Conservation (phyloP, 1,140 invertebrate species). For the Pseudomyrmex sp. region DNA sequence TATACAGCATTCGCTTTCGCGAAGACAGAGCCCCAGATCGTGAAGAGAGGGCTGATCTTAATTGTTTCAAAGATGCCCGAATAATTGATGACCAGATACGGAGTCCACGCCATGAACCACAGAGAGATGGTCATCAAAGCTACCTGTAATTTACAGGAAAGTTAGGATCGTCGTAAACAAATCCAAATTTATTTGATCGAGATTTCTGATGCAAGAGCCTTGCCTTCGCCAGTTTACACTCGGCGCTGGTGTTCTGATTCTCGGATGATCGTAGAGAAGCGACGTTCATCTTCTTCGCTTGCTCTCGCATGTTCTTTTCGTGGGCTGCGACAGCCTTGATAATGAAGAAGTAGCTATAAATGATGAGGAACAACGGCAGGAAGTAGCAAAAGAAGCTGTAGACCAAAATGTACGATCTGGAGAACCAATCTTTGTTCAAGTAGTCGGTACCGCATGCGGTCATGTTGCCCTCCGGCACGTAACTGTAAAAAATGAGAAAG, state of each 20-base stretch:
- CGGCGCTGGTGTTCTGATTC: conserved; percentile 88
- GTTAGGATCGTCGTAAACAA: background rate
- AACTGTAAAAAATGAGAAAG: conserved; percentile 83
- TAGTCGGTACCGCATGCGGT: conserved; percentile 95
- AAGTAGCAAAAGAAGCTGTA: conserved; percentile 91
- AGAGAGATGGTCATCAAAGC: conserved; percentile 92
- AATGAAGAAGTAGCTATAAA: conserved; percentile 93
- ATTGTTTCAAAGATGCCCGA: conserved; percentile 89
- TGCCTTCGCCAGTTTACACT: conserved; percentile 91
- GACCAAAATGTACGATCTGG: conserved; percentile 89
- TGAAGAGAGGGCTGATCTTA: conserved; percentile 89
- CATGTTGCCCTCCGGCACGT: conserved; percentile 95
- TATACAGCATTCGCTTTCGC: conserved; percentile 92
- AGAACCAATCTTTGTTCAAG: conserved; percentile 88
- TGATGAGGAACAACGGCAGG: conserved; percentile 89
- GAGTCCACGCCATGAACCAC: conserved; percentile 95
- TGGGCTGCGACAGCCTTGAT: conserved; percentile 92
- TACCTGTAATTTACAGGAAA: conserved; percentile 83
- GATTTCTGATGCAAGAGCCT: background rate
- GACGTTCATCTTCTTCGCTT: conserved; percentile 95
- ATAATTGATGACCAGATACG: conserved; percentile 93
- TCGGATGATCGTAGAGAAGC: conserved; percentile 90
- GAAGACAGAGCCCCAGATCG: conserved; percentile 92
- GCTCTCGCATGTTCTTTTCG: conserved; percentile 92
- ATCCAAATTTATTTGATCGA: background rate